These are phyloP conservation scores for Euleptes europaea DNA, from an alignment of 2,113 vertebrate genomes.

Conservation along the genomic window DNA sequence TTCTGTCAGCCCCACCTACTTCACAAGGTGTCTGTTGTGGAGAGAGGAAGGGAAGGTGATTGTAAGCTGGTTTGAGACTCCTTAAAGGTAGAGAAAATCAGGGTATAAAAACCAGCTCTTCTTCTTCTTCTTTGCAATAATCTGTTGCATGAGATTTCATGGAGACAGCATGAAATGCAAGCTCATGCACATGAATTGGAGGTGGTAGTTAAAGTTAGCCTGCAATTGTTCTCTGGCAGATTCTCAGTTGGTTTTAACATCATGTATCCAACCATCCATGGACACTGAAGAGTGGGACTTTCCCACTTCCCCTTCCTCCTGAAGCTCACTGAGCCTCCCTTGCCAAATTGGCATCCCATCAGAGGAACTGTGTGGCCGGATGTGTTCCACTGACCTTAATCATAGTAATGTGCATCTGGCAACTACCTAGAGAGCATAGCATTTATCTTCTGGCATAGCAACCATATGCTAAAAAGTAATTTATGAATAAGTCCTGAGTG, in stretches of 20 bases:
- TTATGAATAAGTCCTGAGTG: not conserved
- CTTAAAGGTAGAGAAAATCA: too few relatives aligned
- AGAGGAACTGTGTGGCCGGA: too few relatives aligned
- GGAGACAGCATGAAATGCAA: not conserved
- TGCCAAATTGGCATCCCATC: too few relatives aligned
- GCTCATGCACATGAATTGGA: not conserved
- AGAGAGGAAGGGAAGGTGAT: too few relatives aligned
- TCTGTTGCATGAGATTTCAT: not conserved
- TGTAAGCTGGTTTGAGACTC: too few relatives aligned
- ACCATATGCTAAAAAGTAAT: not conserved
- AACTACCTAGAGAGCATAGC: not conserved
- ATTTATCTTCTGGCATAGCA: not conserved
- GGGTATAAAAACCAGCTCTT: too few relatives aligned
- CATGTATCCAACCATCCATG: too few relatives aligned
- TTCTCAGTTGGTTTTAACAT: not conserved
- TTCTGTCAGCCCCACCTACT: too few relatives aligned
- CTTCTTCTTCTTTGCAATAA: not conserved
- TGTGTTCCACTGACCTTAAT: not conserved
- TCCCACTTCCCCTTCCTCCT: too few relatives aligned
- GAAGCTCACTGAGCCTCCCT: too few relatives aligned
- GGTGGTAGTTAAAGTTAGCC: not conserved
- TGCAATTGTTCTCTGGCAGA: not conserved
- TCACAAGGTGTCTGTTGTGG: too few relatives aligned
- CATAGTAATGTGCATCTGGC: not conserved
- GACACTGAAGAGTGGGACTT: too few relatives aligned